phyloP scores from a whole-genome alignment of 2,113 vertebrate genomes.

The Odocoileus virginianus region DNA sequence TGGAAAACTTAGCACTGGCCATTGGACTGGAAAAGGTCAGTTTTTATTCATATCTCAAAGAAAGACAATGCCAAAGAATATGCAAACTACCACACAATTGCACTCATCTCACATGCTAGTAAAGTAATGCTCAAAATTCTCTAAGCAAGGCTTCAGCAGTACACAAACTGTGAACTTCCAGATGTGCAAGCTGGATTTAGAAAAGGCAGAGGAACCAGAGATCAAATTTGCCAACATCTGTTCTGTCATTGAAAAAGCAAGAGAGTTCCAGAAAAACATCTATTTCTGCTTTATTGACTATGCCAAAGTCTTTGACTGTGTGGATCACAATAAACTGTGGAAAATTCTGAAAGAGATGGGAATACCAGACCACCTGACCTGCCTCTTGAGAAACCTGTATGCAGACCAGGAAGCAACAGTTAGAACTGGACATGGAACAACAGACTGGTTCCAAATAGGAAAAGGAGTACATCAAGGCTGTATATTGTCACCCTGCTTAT shows the following conservation, averaged over 20 bases:
- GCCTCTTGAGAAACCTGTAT: not conserved
- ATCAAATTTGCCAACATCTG: not conserved
- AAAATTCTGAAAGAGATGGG: not conserved
- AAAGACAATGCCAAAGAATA: not conserved
- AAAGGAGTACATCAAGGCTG: not conserved
- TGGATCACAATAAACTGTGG: not conserved
- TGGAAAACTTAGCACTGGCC: not conserved
- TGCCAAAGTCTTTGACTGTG: not conserved
- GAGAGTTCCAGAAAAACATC: not conserved
- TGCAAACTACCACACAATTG: not conserved
- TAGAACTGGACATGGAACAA: not conserved
- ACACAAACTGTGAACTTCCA: not conserved
- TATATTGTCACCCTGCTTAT: not conserved
- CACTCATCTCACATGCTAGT: not conserved
- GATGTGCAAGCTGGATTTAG: not conserved
- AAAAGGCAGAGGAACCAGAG: not conserved
- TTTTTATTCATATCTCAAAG: not conserved
- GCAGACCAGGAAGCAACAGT: not conserved
- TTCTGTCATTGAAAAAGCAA: rapidly evolving
- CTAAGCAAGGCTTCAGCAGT: not conserved
- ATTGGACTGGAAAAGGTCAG: not conserved
- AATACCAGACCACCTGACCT: not conserved
- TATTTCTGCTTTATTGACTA: not conserved
- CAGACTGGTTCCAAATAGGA: not conserved
- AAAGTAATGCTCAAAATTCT: not conserved